Base-by-base conservation (phyloP, 2,797 vertebrate genomes). In the Podarcis lilfordi region DNA sequence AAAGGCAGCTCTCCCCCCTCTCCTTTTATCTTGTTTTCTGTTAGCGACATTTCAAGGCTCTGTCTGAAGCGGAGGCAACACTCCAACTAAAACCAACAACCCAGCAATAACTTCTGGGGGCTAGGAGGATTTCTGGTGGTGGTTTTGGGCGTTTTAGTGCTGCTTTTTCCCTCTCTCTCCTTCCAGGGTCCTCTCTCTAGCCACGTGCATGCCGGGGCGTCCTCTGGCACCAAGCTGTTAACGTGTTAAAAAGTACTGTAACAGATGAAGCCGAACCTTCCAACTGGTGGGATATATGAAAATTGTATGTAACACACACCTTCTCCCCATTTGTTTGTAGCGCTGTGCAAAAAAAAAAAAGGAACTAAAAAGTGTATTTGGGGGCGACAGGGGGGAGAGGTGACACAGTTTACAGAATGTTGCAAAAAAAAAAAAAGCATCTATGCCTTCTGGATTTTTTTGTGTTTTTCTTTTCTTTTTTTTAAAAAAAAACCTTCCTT, bases 21-120 rank as follows among this genome's bases (percentile, higher is more conserved):
- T 2, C 1, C 9, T 61, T 3, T 61, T 25, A 27, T 9, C 10
- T 11, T 23, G 59, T 35, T 80, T 68, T 35, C 35, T 25, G 93
- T 92, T 92, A 89, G 91, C 90, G 91, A 88, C 93, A 88, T 95
- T 90, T 90, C 89, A 92, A 94, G 93, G 92, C 89, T 91, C 89
- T 91, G 89, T 91, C 90, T 93, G 93, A 93, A 94, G 93, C 92
- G 88, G 91, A 93, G 89, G 86, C 86, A 89, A 89, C 93, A 92
- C 92, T 93, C 93, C 93, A 92, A 15, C 50, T 93, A 90, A 69
- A 59, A 92, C 87, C 93, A 87, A 86, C 29, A 84, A 21, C 92
- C 91, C 88, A 93, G 95, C 93, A 95, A 95, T 95, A 95, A 94
- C 93, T 94, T 86, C 92, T 95, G 94, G 94, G 93, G 91, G 95